phyloP scores from a whole-genome alignment of 2,113 vertebrate species.

The Sapayoa aenigma region DNA sequence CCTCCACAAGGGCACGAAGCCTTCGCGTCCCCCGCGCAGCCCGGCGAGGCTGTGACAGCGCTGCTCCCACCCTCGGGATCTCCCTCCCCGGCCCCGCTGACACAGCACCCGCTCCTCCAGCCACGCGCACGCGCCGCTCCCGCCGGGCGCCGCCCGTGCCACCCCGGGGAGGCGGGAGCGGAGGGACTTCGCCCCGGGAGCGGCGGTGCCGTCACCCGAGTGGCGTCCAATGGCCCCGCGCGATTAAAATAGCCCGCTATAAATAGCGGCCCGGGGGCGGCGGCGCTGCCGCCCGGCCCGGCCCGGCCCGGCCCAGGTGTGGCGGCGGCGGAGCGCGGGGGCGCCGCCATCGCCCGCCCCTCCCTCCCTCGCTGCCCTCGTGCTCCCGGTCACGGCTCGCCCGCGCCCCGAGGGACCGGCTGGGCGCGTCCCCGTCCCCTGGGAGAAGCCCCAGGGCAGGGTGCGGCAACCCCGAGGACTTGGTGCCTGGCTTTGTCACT shows the following conservation, averaged over 20 bases:
- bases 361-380: too few relatives aligned
- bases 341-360: background rate
- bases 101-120: too few relatives aligned
- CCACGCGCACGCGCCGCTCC: accelerated
- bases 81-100: too few relatives aligned
- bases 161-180: background rate
- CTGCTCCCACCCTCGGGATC: too few relatives aligned
- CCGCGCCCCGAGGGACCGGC: background rate
- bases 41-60: accelerated
- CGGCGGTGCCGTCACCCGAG: background rate
- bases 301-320: background rate
- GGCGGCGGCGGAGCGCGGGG: background rate
- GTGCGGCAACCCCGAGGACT: accelerated
- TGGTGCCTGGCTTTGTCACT: background rate
- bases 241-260: conserved; percentile 16
- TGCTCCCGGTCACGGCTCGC: background rate
- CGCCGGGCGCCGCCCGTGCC: accelerated
- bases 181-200: background rate
- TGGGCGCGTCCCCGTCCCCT: background rate
- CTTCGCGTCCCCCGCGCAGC: accelerated
- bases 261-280: background rate
- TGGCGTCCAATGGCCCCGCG: background rate
- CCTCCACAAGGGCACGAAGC: accelerated
- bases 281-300: accelerated
- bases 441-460: background rate